phyloP scores from a whole-genome alignment of 2,113 vertebrate genomes.

The Ramphastos sulfuratus region DNA sequence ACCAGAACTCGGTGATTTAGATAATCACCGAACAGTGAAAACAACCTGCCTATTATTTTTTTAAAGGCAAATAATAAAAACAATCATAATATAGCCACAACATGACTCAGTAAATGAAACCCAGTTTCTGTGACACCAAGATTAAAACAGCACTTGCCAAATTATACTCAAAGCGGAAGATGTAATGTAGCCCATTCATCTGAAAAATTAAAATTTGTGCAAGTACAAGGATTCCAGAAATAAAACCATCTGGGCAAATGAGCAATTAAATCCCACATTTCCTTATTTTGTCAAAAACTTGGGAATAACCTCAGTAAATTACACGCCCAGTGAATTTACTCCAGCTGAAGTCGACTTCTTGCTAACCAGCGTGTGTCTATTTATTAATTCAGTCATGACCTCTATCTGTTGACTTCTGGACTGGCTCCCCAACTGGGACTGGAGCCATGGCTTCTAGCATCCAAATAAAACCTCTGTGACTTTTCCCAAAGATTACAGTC shows the following conservation, averaged over 20 bases:
- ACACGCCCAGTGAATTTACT: slow-evolving; percentile 30
- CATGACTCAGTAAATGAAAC: slow-evolving; percentile 46
- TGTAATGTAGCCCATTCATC: slow-evolving; percentile 66
- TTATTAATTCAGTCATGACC: slow-evolving; percentile 47
- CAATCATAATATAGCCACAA: slow-evolving; percentile 47
- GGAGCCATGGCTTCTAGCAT: slow-evolving; percentile 45
- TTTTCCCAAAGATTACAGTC: slow-evolving; percentile 10
- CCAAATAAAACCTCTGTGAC: slow-evolving; percentile 48
- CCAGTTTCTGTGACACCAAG: slow-evolving; percentile 51
- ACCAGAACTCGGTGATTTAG: slow-evolving; percentile 40
- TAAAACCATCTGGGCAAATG: slow-evolving; percentile 71
- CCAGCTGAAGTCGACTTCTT: slow-evolving; percentile 16
- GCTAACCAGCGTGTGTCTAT: slow-evolving; percentile 39
- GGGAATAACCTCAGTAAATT: slow-evolving; percentile 67
- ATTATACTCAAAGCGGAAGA: slow-evolving; percentile 67
- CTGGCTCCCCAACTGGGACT: slow-evolving; percentile 37
- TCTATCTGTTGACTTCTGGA: slow-evolving; percentile 57
- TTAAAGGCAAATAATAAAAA: slow-evolving; percentile 59
- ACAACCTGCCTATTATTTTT: slow-evolving; percentile 64
- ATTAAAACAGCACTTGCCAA: slow-evolving; percentile 70
- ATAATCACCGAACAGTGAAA: slow-evolving; percentile 5
- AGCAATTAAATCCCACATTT: slow-evolving; percentile 67
- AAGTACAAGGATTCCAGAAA: slow-evolving; percentile 70
- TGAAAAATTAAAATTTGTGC: slow-evolving; percentile 75
- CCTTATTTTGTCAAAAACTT: slow-evolving; percentile 58